A percentile compares a stretch with the other conserved stretches of the same genome.
Conservation (phyloP, 2,797 vertebrate species). For the Rachycentron canadum region DNA sequence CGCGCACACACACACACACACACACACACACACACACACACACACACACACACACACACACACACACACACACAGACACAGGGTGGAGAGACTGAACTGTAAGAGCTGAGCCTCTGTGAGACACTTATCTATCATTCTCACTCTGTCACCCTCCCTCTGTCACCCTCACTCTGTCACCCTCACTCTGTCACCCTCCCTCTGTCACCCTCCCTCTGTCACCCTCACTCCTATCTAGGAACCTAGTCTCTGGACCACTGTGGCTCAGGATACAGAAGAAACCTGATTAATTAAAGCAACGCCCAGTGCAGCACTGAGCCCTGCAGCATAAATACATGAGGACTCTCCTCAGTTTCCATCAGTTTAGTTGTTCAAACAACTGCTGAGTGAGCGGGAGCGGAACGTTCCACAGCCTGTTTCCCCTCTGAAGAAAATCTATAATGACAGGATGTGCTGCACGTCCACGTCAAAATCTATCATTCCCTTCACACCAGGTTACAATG, state of each 20-base stretch:
- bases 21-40: too few species aligned
- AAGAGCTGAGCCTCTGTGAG: too few species aligned
- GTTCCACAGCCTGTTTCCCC: neutral
- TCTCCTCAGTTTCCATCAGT: constrained; percentile 1
- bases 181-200: too few species aligned
- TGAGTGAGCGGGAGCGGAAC: neutral
- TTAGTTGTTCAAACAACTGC: constrained; percentile 16
- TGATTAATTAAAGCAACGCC: neutral
- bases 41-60: too few species aligned
- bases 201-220: neutral
- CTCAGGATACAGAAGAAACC: neutral
- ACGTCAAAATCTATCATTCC: constrained; percentile 14
- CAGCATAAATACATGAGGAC: constrained; percentile 4
- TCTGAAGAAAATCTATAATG: constrained; percentile 30
- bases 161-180: too few species aligned
- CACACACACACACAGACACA: too few species aligned
- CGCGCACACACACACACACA: too few species aligned
- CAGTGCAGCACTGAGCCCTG: neutral
- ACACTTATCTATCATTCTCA: too few species aligned
- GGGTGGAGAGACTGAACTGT: too few species aligned
- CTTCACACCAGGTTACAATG: neutral
- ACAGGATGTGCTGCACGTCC: constrained; percentile 6
- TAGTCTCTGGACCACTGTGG: neutral
- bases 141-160: too few species aligned
- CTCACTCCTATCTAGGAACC: too few species aligned